These are phyloP conservation scores for Axis porcinus DNA, from an alignment of 2,113 vertebrate genomes.

Conservation along the genomic window DNA sequence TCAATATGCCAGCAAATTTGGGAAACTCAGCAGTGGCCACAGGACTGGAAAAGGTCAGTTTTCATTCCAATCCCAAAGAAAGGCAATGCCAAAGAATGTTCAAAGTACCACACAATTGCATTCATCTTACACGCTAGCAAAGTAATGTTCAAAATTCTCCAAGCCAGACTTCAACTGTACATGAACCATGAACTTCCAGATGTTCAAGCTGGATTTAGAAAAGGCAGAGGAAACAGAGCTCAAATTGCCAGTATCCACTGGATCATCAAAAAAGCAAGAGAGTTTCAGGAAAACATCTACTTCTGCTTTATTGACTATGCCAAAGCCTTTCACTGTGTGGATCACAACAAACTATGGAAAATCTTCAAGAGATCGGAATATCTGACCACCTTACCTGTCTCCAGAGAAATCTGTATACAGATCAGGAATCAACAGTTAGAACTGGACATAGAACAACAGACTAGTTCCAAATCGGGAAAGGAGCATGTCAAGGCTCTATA, in stretches of 20 bases:
- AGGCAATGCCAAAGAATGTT: not conserved
- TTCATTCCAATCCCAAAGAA: not conserved
- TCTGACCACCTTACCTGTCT: not conserved
- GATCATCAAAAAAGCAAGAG: not conserved
- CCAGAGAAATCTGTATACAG: not conserved
- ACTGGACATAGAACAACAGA: not conserved
- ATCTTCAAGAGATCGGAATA: not conserved
- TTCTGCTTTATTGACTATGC: not conserved
- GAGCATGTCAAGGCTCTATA: not conserved
- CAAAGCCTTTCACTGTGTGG: not conserved
- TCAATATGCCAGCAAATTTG: not conserved
- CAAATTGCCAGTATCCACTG: not conserved
- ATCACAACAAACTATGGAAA: not conserved
- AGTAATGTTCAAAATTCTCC: not conserved
- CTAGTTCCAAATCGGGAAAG: not conserved
- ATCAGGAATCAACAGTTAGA: not conserved
- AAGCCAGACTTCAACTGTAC: not conserved
- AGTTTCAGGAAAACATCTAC: not conserved
- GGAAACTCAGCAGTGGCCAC: not conserved
- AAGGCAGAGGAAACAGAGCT: not conserved
- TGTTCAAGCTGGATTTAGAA: not conserved
- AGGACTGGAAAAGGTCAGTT: not conserved
- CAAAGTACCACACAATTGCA: not conserved
- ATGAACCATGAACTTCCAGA: not conserved
- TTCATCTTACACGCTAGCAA: fast-evolving